Evolutionary conservation across 2,113 vertebrate species (phyloP).

Genomic region (Engystomops pustulosus): DNA sequence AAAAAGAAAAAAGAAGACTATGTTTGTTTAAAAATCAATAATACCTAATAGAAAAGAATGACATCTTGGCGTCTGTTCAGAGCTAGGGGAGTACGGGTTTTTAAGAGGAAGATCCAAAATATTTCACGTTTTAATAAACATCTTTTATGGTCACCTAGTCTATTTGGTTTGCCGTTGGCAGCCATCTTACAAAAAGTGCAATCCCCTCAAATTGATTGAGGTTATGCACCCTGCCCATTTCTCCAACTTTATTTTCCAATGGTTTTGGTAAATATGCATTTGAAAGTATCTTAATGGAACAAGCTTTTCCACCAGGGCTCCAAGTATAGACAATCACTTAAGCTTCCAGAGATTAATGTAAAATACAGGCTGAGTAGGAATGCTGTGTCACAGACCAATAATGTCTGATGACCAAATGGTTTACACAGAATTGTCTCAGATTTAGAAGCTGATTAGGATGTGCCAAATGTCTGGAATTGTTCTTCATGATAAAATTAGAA

Average conservation of each 20-base stretch:
- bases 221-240: too few species aligned
- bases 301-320: neutral
- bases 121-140: too few species aligned
- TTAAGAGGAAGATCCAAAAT: too few species aligned
- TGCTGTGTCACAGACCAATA: conserved; percentile 41
- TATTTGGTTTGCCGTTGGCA: too few species aligned
- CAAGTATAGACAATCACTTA: conserved; percentile 25
- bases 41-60: too few species aligned
- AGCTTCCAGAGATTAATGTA: conserved; percentile 30
- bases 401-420: conserved; percentile 34
- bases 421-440: conserved; percentile 20
- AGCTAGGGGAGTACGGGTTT: too few species aligned
- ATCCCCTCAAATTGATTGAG: too few species aligned
- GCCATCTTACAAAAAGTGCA: too few species aligned
- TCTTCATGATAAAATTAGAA: conserved; percentile 42
- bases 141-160: too few species aligned
- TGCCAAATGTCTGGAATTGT: conserved; percentile 47
- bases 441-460: conserved; percentile 31
- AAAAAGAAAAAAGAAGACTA: too few species aligned
- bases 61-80: too few species aligned
- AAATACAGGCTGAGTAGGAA: conserved; percentile 27
- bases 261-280: neutral
- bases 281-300: neutral
- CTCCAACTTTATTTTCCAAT: neutral
- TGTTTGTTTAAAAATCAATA: too few species aligned